Conservation (phyloP, 2,113 vertebrate genomes). For the Helogale parvula region DNA sequence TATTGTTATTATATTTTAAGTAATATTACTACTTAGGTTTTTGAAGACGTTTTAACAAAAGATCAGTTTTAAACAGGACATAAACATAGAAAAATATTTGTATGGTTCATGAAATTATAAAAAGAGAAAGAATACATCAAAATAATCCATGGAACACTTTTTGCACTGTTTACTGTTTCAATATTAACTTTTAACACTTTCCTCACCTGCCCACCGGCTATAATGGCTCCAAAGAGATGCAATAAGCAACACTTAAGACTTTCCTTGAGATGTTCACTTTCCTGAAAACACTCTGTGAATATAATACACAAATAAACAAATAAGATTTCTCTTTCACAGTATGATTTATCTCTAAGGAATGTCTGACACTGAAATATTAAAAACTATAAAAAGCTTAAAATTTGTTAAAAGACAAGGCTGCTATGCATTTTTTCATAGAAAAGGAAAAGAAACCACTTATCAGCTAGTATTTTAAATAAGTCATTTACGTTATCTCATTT, state of each 20-base stretch:
- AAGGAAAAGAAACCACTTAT: conserved; percentile 29
- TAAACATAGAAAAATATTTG: conserved; percentile 31
- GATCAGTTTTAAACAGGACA: conserved; percentile 52
- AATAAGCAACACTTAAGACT: conserved; percentile 97
- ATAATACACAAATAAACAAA: conserved; percentile 68
- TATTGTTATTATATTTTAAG: too few relatives aligned
- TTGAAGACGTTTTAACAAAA: not conserved
- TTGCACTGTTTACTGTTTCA: conserved; percentile 28
- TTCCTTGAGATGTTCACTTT: conserved; percentile 98
- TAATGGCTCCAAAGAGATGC: conserved; percentile 97
- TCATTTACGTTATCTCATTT: not conserved
- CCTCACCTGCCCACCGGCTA: conserved; percentile 96
- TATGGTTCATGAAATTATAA: conserved; percentile 20
- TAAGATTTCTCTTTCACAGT: conserved; percentile 50
- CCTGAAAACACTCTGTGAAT: conserved; percentile 97
- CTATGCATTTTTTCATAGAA: not conserved
- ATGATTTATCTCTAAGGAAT: conserved; percentile 51
- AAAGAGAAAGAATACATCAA: conserved; percentile 50
- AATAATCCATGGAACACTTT: not conserved
- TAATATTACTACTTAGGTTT: not conserved
- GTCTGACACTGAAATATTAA: conserved; percentile 16
- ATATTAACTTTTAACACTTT: conserved; percentile 54
- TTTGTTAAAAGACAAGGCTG: not conserved
- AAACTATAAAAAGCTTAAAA: conserved; percentile 14
- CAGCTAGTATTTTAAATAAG: not conserved